Conservation (phyloP, 2,888 invertebrate species). For the Pediacus dermestoides region DNA sequence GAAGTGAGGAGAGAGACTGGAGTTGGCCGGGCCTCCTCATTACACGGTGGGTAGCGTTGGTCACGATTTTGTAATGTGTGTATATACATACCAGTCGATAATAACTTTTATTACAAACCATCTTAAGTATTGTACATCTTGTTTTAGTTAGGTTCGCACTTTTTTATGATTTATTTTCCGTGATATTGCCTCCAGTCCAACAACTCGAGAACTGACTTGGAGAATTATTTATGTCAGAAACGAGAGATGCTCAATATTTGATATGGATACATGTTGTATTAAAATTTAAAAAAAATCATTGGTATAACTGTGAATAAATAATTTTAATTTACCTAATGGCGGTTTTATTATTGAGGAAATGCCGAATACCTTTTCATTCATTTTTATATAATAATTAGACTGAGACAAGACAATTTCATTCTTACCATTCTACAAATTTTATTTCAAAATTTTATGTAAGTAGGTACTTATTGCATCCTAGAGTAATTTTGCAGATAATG, state of each 20-base stretch:
- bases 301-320: too few relatives aligned
- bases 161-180: slow-evolving; percentile 24
- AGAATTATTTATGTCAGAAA: background rate
- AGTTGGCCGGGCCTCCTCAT: slow-evolving; percentile 45
- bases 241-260: background rate
- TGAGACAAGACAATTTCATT: too few relatives aligned
- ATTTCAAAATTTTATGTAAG: too few relatives aligned
- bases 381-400: too few relatives aligned
- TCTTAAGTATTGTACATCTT: slow-evolving; percentile 46
- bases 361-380: too few relatives aligned
- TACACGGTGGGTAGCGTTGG: slow-evolving; percentile 51
- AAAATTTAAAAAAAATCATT: too few relatives aligned
- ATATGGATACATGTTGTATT: too few relatives aligned
- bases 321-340: too few relatives aligned
- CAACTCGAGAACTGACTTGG: background rate
- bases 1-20: slow-evolving; percentile 32
- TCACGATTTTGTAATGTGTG: slow-evolving; percentile 50
- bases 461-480: too few relatives aligned
- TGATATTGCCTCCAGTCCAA: slow-evolving; percentile 5
- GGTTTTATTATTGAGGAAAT: too few relatives aligned
- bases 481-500: too few relatives aligned
- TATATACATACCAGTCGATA: slow-evolving; percentile 49
- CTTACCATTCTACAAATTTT: too few relatives aligned
- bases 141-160: slow-evolving; percentile 43
- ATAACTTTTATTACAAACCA: slow-evolving; percentile 47